Conservation (phyloP, 2,797 vertebrate species). For the Phyllotis vaccarum region DNA sequence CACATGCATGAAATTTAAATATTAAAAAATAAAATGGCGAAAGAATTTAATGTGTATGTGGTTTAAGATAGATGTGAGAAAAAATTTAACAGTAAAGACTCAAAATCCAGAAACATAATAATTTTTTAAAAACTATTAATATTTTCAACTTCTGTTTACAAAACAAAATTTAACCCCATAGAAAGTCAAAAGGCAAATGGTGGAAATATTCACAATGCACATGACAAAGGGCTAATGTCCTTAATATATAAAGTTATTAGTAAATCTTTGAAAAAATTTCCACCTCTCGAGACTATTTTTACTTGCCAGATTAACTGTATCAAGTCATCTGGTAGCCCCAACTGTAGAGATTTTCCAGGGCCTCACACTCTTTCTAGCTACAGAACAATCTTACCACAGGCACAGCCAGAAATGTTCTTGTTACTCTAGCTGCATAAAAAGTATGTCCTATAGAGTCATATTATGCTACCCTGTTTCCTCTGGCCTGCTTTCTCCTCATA, state of each 20-base stretch:
- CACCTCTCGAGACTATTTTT: background rate
- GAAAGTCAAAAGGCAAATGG: slow-evolving; percentile 45
- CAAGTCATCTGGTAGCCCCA: background rate
- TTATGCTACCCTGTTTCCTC: background rate
- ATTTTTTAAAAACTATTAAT: slow-evolving; percentile 9
- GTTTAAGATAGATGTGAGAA: background rate
- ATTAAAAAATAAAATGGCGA: slow-evolving; percentile 19
- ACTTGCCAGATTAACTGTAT: background rate
- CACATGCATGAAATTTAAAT: background rate
- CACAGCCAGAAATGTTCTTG: background rate
- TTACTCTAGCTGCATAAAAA: too few relatives aligned
- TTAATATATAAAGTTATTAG: slow-evolving; percentile 43
- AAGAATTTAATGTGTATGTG: background rate
- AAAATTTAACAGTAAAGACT: background rate
- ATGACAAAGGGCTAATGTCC: background rate
- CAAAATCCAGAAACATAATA: slow-evolving; percentile 22
- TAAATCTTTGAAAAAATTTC: background rate
- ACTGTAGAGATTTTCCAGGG: background rate
- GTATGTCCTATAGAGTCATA: background rate
- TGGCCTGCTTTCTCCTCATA: background rate
- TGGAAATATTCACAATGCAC: background rate
- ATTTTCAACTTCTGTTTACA: slow-evolving; percentile 20
- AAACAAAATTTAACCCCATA: background rate
- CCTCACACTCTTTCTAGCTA: background rate
- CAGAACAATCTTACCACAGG: background rate